Conservation (phyloP, 2,888 invertebrate species). For the Pristionchus entomophagus region DNA sequence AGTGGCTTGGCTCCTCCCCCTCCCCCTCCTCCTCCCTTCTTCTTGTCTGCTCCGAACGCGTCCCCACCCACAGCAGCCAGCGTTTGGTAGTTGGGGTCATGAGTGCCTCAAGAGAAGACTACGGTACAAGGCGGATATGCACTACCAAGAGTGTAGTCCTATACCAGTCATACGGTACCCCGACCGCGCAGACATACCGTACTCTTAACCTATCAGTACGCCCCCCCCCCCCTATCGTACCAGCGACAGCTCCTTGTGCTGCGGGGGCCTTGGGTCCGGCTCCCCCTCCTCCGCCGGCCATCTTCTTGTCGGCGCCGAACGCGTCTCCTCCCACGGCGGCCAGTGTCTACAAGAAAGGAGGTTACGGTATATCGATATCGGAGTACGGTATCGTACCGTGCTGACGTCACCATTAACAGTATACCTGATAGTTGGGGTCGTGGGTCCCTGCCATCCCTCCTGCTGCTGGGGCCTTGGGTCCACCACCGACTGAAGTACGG, state of each 20-base stretch:
- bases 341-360: not conserved
- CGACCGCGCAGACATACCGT: too few relatives aligned
- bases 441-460: slow-evolving; percentile 21
- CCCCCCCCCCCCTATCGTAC: not conserved
- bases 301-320: slow-evolving; percentile 18
- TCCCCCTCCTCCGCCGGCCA: slow-evolving; percentile 26
- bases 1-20: not conserved
- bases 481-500: slow-evolving; percentile 9
- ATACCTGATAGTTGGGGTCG: not conserved
- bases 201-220: too few relatives aligned
- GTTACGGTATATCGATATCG: too few relatives aligned
- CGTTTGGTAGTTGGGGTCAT: slow-evolving; percentile 28
- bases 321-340: slow-evolving; percentile 14
- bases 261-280: slow-evolving; percentile 34
- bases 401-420: too few relatives aligned
- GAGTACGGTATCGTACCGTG: too few relatives aligned
- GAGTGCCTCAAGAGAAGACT: not conserved
- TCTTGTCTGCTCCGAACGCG: slow-evolving; percentile 29
- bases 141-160: too few relatives aligned
- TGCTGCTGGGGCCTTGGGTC: slow-evolving; percentile 3
- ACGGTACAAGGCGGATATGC: too few relatives aligned
- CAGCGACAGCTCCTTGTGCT: slow-evolving; percentile 10
- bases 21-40: not conserved
- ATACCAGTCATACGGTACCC: too few relatives aligned
- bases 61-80: slow-evolving; percentile 15